Base-by-base conservation (phyloP, 1,140 invertebrate genomes). In the Antheraea mylitta region DNA sequence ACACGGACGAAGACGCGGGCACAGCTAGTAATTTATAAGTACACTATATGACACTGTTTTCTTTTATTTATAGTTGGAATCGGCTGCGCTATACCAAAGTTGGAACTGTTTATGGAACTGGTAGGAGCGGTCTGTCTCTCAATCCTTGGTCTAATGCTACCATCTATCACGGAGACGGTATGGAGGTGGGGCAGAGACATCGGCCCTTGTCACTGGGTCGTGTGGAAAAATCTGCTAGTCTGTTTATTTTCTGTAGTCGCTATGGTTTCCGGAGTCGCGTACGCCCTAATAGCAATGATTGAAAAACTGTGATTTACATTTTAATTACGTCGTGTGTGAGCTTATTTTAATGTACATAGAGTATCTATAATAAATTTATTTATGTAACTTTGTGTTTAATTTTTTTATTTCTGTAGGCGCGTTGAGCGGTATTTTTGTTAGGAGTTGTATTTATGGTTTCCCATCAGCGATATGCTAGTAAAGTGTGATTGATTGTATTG, bases 101-200 rank as follows among this genome's bases (percentile, higher is more conserved):
- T 99, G 68, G 97, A 97, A 68, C 93, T 97, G 0, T 95, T 98
- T 76, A 99, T 99, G 80, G 96, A 97, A 60, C 89, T 98, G 42
- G 96, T 99, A 9, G 98, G 98, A 16, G 96, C 98, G 0, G 90
- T 98, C 11, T 96, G 96, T 81, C 96, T 98, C 70, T 97, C 97
- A 9, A 94, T 96, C 58, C 93, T 99, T 68, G 97, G 97, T 4
- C 88, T 95, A 8, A 95, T 98, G 30, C 94, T 97, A 64, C 98
- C 98, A 36, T 96, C 97, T 3, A 81, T 98, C 19, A 94, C 98
- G 19, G 97, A 99, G 77, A 96, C 96, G 0, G 93, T 95, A 0
- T 95, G 94, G 53, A 88, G 93, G 68, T 96, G 95, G 94, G 94
- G 85, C 93, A 77, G 91, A 82, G 92, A 94, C 63, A 89, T 95